A percentile compares a stretch with the other conserved stretches of the same genome.
Evolutionary conservation across 2,797 vertebrate genomes (phyloP).

Genomic region (Tangara arthus): DNA sequence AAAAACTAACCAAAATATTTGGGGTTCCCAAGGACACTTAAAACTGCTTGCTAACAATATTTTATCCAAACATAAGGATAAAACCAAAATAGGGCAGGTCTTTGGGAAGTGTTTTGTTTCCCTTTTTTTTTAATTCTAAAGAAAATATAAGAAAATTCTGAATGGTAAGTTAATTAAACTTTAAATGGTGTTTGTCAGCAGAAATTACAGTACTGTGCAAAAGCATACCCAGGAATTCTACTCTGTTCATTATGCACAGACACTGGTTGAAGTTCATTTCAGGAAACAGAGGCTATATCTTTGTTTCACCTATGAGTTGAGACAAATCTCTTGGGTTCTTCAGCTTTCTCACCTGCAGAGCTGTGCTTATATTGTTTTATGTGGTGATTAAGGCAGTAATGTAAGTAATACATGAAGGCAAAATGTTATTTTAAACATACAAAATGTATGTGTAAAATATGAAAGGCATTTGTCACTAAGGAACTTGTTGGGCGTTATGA

Average conservation of each 20-base stretch:
- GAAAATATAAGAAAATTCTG: not conserved
- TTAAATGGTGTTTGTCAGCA: not conserved
- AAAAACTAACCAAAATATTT: not conserved
- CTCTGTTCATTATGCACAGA: not conserved
- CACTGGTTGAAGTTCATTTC: not conserved
- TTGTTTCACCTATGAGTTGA: not conserved
- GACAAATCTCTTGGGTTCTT: not conserved
- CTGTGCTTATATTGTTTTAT: not conserved
- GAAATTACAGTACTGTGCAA: not conserved
- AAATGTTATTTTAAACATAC: not conserved
- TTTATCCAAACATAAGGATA: fast-evolving
- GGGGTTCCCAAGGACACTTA: not conserved
- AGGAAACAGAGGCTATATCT: not conserved
- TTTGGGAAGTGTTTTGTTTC: not conserved
- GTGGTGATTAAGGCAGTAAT: not conserved
- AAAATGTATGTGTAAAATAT: not conserved
- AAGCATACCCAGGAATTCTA: not conserved
- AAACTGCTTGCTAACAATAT: not conserved
- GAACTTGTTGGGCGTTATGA: not conserved
- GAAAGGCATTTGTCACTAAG: not conserved
- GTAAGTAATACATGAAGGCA: not conserved
- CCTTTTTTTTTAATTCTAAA: not conserved
- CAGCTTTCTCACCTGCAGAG: not conserved
- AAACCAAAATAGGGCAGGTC: fast-evolving
- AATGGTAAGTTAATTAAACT: not conserved